Evolutionary conservation across 2,113 vertebrate species (phyloP).

Genomic region (Caretta caretta): DNA sequence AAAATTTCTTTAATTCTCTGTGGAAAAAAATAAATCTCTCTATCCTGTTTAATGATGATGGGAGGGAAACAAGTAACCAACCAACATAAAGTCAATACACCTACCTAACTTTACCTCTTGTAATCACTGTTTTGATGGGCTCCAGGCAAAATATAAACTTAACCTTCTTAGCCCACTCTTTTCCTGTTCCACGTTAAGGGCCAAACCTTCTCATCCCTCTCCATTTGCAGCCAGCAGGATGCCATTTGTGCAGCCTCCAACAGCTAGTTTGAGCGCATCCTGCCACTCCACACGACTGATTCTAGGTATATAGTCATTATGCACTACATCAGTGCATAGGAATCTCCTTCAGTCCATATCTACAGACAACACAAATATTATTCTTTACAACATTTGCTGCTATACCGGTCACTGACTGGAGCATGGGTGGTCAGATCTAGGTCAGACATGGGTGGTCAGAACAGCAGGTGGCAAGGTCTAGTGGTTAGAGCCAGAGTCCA

Average conservation of each 20-base stretch:
- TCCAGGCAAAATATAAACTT: background rate
- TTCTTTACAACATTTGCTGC: background rate
- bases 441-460: background rate
- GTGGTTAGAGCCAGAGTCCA: background rate
- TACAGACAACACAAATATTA: constrained; percentile 15
- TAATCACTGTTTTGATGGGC: background rate
- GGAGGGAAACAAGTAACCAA: background rate
- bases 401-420: background rate
- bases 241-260: background rate
- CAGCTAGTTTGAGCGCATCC: background rate
- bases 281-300: background rate
- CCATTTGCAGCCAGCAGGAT: background rate
- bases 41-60: background rate
- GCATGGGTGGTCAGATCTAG: too few relatives aligned
- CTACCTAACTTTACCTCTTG: background rate
- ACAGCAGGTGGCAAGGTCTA: background rate
- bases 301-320: constrained; percentile 59
- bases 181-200: background rate
- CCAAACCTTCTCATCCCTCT: background rate
- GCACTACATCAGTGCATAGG: constrained; percentile 4
- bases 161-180: background rate
- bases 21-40: background rate
- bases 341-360: constrained; percentile 30
- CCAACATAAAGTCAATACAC: background rate
- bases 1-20: background rate